phyloP scores from a whole-genome alignment of 2,113 vertebrate genomes.

The Petrocephalus zakoni region DNA sequence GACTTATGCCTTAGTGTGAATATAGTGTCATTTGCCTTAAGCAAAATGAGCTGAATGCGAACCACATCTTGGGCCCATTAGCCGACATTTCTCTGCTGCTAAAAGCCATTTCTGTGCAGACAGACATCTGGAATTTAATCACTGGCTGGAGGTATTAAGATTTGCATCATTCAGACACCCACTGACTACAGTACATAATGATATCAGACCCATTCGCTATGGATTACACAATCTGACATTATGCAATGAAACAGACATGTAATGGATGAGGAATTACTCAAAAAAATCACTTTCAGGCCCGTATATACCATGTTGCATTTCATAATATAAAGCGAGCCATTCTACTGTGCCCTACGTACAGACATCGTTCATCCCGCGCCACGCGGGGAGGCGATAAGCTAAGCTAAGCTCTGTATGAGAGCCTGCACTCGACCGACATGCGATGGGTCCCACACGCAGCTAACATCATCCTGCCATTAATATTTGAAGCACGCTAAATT shows the following conservation, averaged over 20 bases:
- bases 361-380: background rate
- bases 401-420: constrained; percentile 36
- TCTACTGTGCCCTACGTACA: background rate
- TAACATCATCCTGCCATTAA: constrained; percentile 76
- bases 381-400: background rate
- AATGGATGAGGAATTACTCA: background rate
- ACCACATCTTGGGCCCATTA: background rate
- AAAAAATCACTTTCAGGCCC: background rate
- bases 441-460: constrained; percentile 52
- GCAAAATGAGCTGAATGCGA: background rate
- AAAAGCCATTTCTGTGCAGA: background rate
- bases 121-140: constrained; percentile 6
- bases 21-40: background rate
- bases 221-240: background rate
- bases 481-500: constrained; percentile 77
- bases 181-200: background rate
- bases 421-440: constrained; percentile 28
- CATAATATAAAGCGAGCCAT: background rate
- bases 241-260: background rate
- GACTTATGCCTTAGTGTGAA: background rate
- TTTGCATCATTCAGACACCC: constrained; percentile 9
- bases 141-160: constrained; percentile 6
- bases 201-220: background rate
- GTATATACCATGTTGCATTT: background rate
- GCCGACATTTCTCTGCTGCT: background rate